These are phyloP conservation scores for Rhea americana DNA, from an alignment of 2,113 vertebrate genomes.

Conservation along the genomic window DNA sequence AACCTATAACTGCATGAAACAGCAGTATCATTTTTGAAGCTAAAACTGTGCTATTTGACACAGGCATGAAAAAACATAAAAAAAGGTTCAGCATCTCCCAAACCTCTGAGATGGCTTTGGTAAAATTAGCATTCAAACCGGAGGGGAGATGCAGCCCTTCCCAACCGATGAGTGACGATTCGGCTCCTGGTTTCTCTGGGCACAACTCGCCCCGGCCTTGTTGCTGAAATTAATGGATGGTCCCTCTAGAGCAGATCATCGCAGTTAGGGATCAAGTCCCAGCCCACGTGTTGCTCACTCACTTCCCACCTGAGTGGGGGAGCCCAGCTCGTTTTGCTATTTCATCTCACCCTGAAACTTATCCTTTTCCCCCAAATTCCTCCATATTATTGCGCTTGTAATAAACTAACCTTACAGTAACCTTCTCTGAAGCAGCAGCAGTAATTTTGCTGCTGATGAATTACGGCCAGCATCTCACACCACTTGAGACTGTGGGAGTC, in stretches of 20 bases:
- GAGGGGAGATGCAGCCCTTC: not conserved
- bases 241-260: accelerated
- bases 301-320: accelerated
- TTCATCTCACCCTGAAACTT: not conserved
- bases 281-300: not conserved
- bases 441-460: not conserved
- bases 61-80: not conserved
- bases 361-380: not conserved
- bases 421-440: not conserved
- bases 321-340: accelerated
- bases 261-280: not conserved
- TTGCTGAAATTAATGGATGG: not conserved
- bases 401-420: not conserved
- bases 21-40: not conserved
- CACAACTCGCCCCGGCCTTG: not conserved
- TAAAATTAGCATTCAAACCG: not conserved
- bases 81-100: not conserved
- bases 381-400: not conserved
- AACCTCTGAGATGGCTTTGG: not conserved
- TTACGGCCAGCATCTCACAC: not conserved
- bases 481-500: not conserved
- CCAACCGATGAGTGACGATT: not conserved
- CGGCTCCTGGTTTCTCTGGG: accelerated
- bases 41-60: not conserved
- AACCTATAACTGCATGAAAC: not conserved